Conservation (phyloP, 2,113 vertebrate genomes). For the Indicator maculatus region DNA sequence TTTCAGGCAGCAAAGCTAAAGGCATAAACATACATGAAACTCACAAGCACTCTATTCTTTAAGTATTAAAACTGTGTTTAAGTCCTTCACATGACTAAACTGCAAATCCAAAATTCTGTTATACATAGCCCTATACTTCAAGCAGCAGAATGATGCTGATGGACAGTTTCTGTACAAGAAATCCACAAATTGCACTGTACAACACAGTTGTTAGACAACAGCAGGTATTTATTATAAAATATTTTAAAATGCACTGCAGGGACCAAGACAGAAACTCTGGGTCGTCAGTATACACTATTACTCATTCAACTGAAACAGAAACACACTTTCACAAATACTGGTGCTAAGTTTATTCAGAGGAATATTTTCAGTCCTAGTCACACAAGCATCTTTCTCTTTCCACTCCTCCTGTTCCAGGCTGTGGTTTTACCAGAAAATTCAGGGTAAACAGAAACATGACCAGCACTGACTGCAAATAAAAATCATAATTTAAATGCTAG, state of each 20-base stretch:
- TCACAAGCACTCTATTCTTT: conserved; percentile 15
- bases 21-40: conserved; percentile 7
- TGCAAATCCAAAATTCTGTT: conserved; percentile 24
- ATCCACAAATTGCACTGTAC: neutral
- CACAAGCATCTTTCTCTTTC: neutral
- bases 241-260: neutral
- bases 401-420: neutral
- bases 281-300: neutral
- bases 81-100: conserved; percentile 3
- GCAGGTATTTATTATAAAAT: neutral
- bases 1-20: neutral
- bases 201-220: neutral
- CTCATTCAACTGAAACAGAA: neutral
- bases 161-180: neutral
- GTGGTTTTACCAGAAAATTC: neutral
- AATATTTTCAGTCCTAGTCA: neutral
- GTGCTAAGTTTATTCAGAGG: neutral
- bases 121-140: neutral
- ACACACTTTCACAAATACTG: neutral
- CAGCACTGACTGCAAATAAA: neutral
- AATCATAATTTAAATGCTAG: neutral
- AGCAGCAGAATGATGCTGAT: neutral
- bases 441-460: neutral
- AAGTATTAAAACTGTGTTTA: conserved; percentile 54
- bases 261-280: neutral